phyloP scores from a whole-genome alignment of 2,797 vertebrate species.

The Heterohyrax brucei region DNA sequence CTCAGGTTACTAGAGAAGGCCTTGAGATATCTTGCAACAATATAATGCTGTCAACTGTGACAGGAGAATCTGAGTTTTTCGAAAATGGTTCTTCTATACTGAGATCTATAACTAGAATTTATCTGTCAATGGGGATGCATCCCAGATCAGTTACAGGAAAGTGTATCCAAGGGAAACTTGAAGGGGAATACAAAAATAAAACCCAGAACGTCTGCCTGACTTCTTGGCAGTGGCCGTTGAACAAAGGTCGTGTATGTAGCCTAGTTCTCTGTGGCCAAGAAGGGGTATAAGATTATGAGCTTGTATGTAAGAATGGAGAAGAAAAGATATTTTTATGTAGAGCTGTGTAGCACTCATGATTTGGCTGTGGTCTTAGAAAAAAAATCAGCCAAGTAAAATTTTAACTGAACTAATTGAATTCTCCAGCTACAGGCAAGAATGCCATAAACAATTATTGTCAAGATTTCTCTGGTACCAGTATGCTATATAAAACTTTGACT shows the following conservation, averaged over 20 bases:
- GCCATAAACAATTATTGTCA: constrained; percentile 48
- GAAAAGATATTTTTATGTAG: not conserved
- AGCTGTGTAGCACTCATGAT: not conserved
- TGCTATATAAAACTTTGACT: not conserved
- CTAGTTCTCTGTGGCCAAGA: not conserved
- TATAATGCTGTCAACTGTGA: not conserved
- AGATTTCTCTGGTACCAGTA: not conserved
- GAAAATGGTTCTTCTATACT: not conserved
- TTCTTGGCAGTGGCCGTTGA: not conserved
- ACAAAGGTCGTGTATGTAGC: not conserved
- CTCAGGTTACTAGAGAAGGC: not conserved
- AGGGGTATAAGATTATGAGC: not conserved
- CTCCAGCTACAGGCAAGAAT: constrained; percentile 48
- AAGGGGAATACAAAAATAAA: not conserved
- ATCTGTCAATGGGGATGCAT: not conserved
- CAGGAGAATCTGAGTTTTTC: not conserved
- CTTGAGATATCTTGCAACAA: not conserved
- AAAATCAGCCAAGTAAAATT: constrained; percentile 47
- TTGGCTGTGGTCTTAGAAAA: not conserved
- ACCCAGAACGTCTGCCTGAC: not conserved
- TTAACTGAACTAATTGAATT: constrained; percentile 62
- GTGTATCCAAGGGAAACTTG: constrained; percentile 8
- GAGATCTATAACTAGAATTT: not conserved
- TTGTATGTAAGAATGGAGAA: not conserved
- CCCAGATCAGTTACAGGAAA: constrained; percentile 31